Base-by-base conservation (phyloP, 2,888 invertebrate species). In the Euzetes globulus region DNA sequence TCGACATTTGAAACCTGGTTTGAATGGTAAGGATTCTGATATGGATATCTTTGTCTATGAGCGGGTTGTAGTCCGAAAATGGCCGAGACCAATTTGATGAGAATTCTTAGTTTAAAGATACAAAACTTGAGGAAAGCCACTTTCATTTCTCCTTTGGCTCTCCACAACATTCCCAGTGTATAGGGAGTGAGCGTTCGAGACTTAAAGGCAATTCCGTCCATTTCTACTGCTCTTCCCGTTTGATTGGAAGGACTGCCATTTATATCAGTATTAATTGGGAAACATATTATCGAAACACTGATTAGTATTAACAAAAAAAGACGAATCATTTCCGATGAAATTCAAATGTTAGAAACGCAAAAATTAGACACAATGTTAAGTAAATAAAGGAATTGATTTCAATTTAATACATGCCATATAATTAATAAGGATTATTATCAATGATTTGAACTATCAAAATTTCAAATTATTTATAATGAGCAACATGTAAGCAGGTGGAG, bases 101-200 rank as follows among this genome's bases (percentile, higher is more conserved):
- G 19, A 22, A 68, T 68, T 9, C 45, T 1, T 1, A 68, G 15
- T 37, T 68, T 68, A 13, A 22, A 68, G 4, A 68, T 68, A 11
- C 15, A 22, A 15, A 68, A 68, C 68, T 68, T 68, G 19, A 68
- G 68, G 41, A 68, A 41, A 1, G 68, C 68, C 19, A 68, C 41
- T 41, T 68, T 68, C 22, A 68, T 37, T 25, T 68, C 68, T 19
- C 68, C 68, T n/a, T 68, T 45, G 1, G 68, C 68, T 5, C 2
- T 68, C 68, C 68, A 68, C 2, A 15, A 13, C 13, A 45, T 41
- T 13, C 1, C 15, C 9, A 68, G 6, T 41, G 68, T 22, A 37
- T 22, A 33, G 4, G 37, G 17, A 7, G 41, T 41, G 13, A 68
- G 13, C 13, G 68, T 68, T 9, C 68, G 37, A 6, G 22, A 19